phyloP scores from a whole-genome alignment of 1,140 invertebrate genomes.

The Drosophila auraria region DNA sequence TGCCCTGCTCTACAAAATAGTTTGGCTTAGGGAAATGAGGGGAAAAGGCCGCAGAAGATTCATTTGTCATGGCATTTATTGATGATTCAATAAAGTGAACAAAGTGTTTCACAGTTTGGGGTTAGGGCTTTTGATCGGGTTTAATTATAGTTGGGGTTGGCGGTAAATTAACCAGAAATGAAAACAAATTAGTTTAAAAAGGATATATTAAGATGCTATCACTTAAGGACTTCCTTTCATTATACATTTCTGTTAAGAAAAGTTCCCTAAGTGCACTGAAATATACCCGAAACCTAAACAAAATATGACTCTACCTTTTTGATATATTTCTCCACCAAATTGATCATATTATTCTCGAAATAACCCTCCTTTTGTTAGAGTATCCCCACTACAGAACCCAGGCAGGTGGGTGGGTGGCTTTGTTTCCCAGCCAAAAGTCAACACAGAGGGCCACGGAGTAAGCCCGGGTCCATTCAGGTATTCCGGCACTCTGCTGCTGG shows the following conservation, averaged over 20 bases:
- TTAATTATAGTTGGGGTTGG: not conserved
- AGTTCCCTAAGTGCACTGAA: not conserved
- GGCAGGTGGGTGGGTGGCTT: constrained; percentile 1
- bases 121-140: too few species aligned
- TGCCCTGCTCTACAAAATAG: constrained; percentile 22
- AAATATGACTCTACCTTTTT: not conserved
- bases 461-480: constrained; percentile 34
- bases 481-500: constrained; percentile 18
- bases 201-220: not conserved
- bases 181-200: not conserved
- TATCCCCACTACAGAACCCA: constrained; percentile 1
- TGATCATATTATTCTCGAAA: constrained; percentile 7
- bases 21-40: constrained; percentile 8
- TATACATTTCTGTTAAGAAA: not conserved
- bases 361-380: constrained; percentile 8
- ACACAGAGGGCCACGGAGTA: constrained; percentile 21
- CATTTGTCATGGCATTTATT: constrained; percentile 6
- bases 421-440: constrained; percentile 24
- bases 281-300: not conserved
- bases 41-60: not conserved
- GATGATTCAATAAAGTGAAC: constrained; percentile 9
- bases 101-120: not conserved
- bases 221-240: not conserved
- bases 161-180: not conserved
- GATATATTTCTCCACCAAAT: not conserved